Base-by-base conservation (phyloP, 1,140 invertebrate species). In the Protaetia brevitarsis region DNA sequence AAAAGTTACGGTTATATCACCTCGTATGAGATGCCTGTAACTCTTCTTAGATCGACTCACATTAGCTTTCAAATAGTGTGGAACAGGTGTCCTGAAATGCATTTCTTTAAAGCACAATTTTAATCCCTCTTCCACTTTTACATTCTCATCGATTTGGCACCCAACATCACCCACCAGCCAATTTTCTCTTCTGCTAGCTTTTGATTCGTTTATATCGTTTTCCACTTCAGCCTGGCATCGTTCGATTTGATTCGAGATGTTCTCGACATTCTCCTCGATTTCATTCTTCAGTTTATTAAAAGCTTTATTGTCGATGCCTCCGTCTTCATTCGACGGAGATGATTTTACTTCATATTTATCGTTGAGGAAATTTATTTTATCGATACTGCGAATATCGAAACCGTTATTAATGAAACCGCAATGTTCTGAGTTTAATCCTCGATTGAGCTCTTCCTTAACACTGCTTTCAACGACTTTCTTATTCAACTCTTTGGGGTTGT, bases 131-230 rank as follows among this genome's bases (percentile, higher is more conserved):
- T 66, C 30, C 21, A 74, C 36, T 30, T 64, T 66, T 29, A 74
- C 71, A 65, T 77, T 71, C 8, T 72, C 64, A 7, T 71, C 72
- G 61, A 72, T 63, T 7, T 69, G 66, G 64, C 66, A 64, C 6
- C 72, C 72, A 23, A 73, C 67, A 36, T 72, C 69, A 0, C 73
- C 74, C 2, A 75, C 62, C 68, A 73, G 19, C 28, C n/a, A 66
- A 66, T 10, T 59, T 69, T 57, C 7, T 67, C 19, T 27, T 37
- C 31, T 57, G 65, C 66, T 10, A 67, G 13, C 30, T 71, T 77
- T 77, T 1, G 68, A 69, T 59, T 77, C 74, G 29, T 77, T 77
- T n/a, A 77, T 74, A 27, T 74, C 72, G 60, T 77, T 77, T 61
- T 77, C 75, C 3, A 77, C 69, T 67, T 76, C 71, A 1, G 75